Evolutionary conservation across 2,797 vertebrate species (phyloP), one percentile per base, ranked within the genome.

Genomic region (Centropyge bicolor): DNA sequence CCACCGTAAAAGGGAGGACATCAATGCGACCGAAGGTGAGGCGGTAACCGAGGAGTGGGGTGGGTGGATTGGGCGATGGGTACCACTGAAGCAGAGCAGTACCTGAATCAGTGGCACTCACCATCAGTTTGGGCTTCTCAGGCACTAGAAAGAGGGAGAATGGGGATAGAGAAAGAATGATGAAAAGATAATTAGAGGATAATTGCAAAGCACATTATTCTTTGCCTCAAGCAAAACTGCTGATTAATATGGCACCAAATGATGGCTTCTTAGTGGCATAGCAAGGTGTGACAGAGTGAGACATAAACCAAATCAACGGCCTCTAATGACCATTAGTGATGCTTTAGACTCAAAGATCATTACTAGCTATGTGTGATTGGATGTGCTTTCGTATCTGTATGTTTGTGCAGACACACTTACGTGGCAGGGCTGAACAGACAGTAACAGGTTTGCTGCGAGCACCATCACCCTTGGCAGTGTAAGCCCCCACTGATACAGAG

Each of bases 381-480:
- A 40, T 49, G 31, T 67, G 79, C 10, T 41, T 70, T 69, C 54
- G 61, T 51, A 22, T 36, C 43, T 38, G 14, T 56, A 1, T 62
- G 60, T 31, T 13, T 55, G 19, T 38, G 51, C 7, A 10, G 59
- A 46, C 31, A 73, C 51, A 89, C 93, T 92, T 87, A 93, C 93
- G 8, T 59, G 94, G 94, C 46, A 88, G 82, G 62, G 96, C 97
- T 54, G 97, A 98, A 88, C 97, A 97, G 75, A 97, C 90, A 12
- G 96, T 83, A 64, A 96, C 96, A 65, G 97, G 95, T 91, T 97
- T 99, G 96, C 98, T 99, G 85, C 97, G 96, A 80, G 97, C 96
- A 65, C 98, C 98, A 0, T 99, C 98, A 78, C 98, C 98, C 94
- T 99, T 99, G 35, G 97, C 98, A 54, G 97, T 99, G 84, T 99